Conservation (phyloP, 2,113 vertebrate genomes). For the Crocuta crocuta region DNA sequence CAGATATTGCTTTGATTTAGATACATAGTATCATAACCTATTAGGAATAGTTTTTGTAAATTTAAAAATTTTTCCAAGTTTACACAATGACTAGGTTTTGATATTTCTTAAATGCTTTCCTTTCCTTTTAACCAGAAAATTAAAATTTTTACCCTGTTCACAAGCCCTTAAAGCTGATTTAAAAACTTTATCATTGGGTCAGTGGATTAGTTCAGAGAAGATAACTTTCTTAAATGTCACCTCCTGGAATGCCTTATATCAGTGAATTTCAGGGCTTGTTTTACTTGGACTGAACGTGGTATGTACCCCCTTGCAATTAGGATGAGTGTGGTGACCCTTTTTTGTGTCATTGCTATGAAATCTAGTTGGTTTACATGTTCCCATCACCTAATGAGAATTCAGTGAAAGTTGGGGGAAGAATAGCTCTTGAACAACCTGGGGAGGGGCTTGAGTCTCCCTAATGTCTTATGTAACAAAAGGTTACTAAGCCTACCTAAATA, state of each 20-base stretch:
- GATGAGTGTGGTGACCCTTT: background rate
- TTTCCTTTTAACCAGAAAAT: background rate
- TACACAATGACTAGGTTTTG: background rate
- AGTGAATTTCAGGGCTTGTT: background rate
- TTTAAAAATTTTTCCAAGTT: background rate
- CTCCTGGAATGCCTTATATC: background rate
- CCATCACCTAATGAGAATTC: background rate
- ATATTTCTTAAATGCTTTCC: background rate
- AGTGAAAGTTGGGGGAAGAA: background rate
- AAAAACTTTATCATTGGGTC: background rate
- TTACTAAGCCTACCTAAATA: background rate
- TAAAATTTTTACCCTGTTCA: background rate
- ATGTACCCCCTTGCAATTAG: background rate
- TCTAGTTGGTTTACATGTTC: background rate
- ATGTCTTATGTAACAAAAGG: background rate
- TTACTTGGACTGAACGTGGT: background rate
- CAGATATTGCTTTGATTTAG: background rate
- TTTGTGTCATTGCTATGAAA: background rate
- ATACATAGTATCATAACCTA: background rate
- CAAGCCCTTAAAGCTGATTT: background rate
- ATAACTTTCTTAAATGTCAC: background rate
- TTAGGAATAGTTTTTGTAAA: background rate
- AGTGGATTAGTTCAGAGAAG: background rate
- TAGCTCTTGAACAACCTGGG: background rate
- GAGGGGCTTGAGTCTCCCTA: rapidly evolving